These are phyloP conservation scores for Urocitellus parryii DNA, from an alignment of 2,113 vertebrate genomes.

Conservation along the genomic window DNA sequence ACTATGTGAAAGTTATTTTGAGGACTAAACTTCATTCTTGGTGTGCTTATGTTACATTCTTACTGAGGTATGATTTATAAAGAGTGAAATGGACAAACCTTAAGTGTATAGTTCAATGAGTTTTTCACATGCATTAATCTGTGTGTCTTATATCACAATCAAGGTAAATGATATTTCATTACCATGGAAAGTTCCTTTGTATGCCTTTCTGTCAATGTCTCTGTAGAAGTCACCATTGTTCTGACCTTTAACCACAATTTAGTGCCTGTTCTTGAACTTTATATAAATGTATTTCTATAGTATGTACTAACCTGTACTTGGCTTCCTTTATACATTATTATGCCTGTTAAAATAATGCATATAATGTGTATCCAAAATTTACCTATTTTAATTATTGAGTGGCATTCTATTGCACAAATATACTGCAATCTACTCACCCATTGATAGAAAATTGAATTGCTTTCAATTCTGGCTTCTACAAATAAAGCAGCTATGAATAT, in stretches of 20 bases:
- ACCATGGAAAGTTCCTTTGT: not conserved
- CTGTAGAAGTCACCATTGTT: not conserved
- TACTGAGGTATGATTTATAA: not conserved
- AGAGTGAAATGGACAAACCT: not conserved
- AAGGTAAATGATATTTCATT: slow-evolving; percentile 2
- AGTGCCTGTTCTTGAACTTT: slow-evolving; percentile 3
- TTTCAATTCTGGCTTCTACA: not conserved
- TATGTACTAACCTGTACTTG: not conserved
- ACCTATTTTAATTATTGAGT: slow-evolving; percentile 7
- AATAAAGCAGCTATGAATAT: slow-evolving; percentile 29
- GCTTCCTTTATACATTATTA: slow-evolving; percentile 52
- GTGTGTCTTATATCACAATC: not conserved
- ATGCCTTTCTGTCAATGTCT: not conserved
- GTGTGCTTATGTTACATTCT: not conserved
- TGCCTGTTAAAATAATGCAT: slow-evolving; percentile 4
- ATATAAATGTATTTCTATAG: not conserved
- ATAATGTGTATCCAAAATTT: not conserved
- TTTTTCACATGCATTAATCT: not conserved
- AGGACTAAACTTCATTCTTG: not conserved
- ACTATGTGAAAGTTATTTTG: not conserved
- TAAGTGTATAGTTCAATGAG: not conserved
- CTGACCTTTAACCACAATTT: not conserved
- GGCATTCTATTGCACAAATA: slow-evolving; percentile 1
- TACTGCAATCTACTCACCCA: not conserved
- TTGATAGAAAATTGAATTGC: not conserved